phyloP scores from a whole-genome alignment of 2,888 invertebrate species.

The Aspidiotus destructor region DNA sequence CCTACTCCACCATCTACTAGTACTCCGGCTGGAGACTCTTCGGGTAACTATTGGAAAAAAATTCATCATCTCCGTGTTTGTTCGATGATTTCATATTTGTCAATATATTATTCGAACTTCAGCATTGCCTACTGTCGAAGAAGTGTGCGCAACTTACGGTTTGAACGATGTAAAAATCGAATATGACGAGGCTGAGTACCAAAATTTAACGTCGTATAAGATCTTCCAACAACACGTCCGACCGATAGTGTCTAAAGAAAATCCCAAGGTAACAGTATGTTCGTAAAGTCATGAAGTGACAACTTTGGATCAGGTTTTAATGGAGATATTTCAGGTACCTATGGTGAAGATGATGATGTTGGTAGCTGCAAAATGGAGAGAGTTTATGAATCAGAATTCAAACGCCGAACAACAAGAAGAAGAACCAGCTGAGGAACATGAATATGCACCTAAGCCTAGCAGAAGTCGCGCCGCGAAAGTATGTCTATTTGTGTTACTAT shows the following conservation, averaged over 20 bases:
- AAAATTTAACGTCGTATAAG: conserved; percentile 85
- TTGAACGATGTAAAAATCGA: conserved; percentile 83
- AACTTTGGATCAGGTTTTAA: no score
- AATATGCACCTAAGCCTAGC: conserved; percentile 44
- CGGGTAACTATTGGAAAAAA: no score
- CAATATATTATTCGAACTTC: conserved; percentile 35
- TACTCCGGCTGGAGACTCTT: conserved; percentile 41
- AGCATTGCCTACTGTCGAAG: conserved; percentile 84
- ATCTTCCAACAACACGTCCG: conserved; percentile 88
- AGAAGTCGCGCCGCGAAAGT: conserved; percentile 24
- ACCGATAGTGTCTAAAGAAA: conserved; percentile 83
- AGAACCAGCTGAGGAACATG: conserved; percentile 44
- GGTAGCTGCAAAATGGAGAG: conserved; percentile 94
- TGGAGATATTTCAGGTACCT: conserved; percentile 53
- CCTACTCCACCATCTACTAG: conserved; percentile 38
- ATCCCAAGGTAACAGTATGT: conserved; percentile 62
- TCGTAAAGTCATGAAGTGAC: no score
- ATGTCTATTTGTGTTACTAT: background rate
- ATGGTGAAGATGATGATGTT: conserved; percentile 92
- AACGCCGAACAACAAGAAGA: conserved; percentile 48
- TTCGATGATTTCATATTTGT: background rate
- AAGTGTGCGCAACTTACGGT: conserved; percentile 83
- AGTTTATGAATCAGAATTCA: conserved; percentile 79
- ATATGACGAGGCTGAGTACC: conserved; percentile 81
- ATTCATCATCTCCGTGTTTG: no score